A percentile compares a stretch with the other conserved stretches of the same genome.
These are phyloP conservation scores for Potamilus streckersoni DNA, from an alignment of 1,140 invertebrate species.

Conservation along the genomic window DNA sequence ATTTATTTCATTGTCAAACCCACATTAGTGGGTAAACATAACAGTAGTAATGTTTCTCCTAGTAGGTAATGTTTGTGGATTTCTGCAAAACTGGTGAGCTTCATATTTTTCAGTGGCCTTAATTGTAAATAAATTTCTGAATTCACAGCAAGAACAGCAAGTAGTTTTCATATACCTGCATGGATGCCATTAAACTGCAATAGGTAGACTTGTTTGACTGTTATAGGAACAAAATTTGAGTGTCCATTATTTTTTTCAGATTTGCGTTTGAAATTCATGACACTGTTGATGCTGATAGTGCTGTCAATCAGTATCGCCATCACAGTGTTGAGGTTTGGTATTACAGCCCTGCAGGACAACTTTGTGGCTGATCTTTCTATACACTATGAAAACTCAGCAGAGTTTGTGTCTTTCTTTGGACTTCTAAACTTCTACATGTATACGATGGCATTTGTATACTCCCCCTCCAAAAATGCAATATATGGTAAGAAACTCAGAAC, in stretches of 20 bases:
- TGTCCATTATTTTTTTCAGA: constrained; percentile 73
- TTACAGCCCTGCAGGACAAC: constrained; percentile 90
- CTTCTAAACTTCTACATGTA: constrained; percentile 94
- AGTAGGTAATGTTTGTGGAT: no score
- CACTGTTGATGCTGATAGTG: constrained; percentile 86
- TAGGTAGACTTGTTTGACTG: no score
- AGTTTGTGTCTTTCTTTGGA: constrained; percentile 96
- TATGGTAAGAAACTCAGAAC: constrained; percentile 76
- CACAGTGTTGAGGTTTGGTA: constrained; percentile 85
- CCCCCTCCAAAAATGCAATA: constrained; percentile 82
- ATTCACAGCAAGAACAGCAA: no score
- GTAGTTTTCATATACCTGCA: no score
- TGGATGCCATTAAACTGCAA: no score
- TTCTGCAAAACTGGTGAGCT: no score
- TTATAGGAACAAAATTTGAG: background rate
- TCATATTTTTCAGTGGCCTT: no score
- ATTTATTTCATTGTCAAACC: no score
- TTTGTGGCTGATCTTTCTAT: constrained; percentile 89
- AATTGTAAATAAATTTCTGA: no score
- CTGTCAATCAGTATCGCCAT: constrained; percentile 82
- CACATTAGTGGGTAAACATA: no score
- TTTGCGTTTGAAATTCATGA: constrained; percentile 90
- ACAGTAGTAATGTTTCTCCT: no score
- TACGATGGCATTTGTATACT: constrained; percentile 94
- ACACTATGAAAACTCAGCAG: constrained; percentile 89